Evolutionary conservation across 2,113 vertebrate species (phyloP).

Genomic region (Indri indri): DNA sequence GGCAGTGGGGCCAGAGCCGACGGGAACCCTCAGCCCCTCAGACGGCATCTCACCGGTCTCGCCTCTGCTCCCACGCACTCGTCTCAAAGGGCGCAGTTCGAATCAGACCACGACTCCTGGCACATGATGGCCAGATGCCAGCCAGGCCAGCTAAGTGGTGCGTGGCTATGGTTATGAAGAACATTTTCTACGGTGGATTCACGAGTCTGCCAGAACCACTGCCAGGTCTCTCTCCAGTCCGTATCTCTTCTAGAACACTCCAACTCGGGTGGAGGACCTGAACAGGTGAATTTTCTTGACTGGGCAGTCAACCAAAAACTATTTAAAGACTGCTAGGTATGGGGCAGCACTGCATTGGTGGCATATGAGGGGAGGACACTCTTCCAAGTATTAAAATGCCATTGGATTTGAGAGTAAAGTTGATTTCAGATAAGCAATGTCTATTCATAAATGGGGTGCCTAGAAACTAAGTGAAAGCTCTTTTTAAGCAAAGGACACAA

Average conservation of each 20-base stretch:
- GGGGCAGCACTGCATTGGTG: background rate
- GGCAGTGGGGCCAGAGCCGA: background rate
- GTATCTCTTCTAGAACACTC: background rate
- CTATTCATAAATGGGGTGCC: background rate
- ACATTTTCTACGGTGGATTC: background rate
- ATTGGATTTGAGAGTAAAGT: background rate
- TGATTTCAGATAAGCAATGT: background rate
- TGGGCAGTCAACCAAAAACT: background rate
- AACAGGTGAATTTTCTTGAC: background rate
- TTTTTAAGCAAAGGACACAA: background rate
- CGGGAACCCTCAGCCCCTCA: constrained; percentile 15
- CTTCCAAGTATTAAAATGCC: background rate
- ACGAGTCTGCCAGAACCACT: background rate
- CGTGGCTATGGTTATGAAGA: background rate
- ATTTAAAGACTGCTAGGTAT: background rate
- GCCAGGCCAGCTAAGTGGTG: too few relatives aligned
- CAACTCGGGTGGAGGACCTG: background rate
- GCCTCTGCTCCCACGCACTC: background rate
- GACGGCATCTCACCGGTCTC: background rate
- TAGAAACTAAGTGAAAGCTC: background rate
- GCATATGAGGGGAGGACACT: background rate
- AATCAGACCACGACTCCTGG: background rate
- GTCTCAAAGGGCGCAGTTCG: background rate
- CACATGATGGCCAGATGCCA: background rate
- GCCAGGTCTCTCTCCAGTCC: background rate